Conservation (phyloP, 2,797 vertebrate species). For the Syncerus caffer region DNA sequence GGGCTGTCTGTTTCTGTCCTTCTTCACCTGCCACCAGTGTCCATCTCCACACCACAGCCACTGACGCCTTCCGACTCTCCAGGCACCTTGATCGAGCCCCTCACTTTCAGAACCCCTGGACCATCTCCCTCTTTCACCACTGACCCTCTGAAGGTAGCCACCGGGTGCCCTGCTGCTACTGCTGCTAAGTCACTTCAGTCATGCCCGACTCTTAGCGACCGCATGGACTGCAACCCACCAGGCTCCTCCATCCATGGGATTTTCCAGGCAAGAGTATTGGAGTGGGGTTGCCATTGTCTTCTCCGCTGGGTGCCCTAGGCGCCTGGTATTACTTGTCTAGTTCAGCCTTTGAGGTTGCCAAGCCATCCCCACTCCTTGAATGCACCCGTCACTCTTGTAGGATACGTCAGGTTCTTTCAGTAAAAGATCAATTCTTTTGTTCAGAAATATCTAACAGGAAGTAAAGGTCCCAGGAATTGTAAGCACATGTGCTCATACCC, state of each 20-base stretch:
- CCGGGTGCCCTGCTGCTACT: neutral
- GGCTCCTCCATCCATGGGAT: too few relatives aligned
- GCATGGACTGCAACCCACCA: too few relatives aligned
- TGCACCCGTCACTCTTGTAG: neutral
- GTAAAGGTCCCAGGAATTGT: accelerated
- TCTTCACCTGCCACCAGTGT: accelerated
- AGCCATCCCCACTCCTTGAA: accelerated
- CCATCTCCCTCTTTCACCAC: neutral
- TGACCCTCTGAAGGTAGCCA: neutral
- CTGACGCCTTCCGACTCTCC: neutral
- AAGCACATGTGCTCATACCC: neutral
- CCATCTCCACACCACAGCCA: accelerated
- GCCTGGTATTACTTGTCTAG: neutral
- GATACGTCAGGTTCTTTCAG: neutral
- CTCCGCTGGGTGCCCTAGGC: neutral
- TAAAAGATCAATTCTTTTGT: neutral
- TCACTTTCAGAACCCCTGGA: neutral
- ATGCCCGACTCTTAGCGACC: too few relatives aligned
- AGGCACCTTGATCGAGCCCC: accelerated
- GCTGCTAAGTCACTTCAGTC: too few relatives aligned
- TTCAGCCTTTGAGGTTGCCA: neutral
- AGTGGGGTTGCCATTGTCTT: too few relatives aligned
- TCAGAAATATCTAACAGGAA: neutral
- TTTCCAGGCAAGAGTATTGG: too few relatives aligned
- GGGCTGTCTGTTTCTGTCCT: too few relatives aligned